Conservation (phyloP, 92 coral and sea anemone species). For the Palythoa grandis region DNA sequence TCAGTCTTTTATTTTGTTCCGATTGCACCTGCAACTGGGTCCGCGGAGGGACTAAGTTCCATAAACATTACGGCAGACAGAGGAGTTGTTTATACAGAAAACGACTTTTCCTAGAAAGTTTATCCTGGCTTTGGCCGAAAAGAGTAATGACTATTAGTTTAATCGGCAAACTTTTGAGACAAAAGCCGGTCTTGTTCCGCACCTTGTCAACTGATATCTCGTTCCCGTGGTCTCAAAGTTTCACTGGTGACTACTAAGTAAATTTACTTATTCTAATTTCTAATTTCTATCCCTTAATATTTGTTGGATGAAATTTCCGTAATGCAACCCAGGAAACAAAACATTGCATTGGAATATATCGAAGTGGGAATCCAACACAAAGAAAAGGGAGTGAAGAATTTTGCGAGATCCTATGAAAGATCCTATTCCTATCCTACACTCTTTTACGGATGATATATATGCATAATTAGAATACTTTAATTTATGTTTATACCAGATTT, state of each 20-base stretch:
- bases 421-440: not conserved
- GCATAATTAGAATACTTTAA: too few relatives aligned
- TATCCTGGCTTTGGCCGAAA: not conserved
- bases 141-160: slow-evolving; percentile 1
- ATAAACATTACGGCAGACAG: slow-evolving; percentile 36
- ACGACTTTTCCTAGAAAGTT: not conserved
- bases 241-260: not conserved
- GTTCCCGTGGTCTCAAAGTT: slow-evolving; percentile 39
- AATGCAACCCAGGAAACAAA: too few relatives aligned
- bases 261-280: too few relatives aligned
- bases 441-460: too few relatives aligned
- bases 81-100: not conserved
- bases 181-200: slow-evolving; percentile 1
- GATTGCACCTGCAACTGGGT: not conserved
- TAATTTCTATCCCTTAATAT: too few relatives aligned
- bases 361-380: too few relatives aligned
- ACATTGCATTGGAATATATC: too few relatives aligned
- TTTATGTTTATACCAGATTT: not conserved
- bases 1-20: not conserved
- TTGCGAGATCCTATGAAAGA: not conserved
- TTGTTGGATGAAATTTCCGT: too few relatives aligned
- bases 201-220: slow-evolving; percentile 12
- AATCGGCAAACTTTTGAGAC: not conserved
- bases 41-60: slow-evolving; percentile 22
- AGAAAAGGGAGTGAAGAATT: too few relatives aligned